A percentile compares a stretch with the other conserved stretches of the same genome.
Conservation (phyloP, 2,113 vertebrate species). For the Cariama cristata region DNA sequence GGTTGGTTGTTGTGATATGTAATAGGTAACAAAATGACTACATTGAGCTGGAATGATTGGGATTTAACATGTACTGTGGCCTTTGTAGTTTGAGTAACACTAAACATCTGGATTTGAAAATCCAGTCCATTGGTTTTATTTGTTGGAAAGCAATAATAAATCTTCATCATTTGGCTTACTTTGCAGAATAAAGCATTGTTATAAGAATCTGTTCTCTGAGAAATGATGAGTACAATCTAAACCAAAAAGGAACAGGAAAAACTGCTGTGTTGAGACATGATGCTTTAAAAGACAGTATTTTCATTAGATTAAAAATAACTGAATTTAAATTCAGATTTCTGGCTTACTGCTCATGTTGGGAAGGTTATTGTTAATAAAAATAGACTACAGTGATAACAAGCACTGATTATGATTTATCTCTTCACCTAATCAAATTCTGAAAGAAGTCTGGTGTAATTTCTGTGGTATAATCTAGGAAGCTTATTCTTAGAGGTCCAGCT, state of each 20-base stretch:
- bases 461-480: background rate
- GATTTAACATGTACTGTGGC: background rate
- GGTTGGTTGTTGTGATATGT: background rate
- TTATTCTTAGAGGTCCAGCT: background rate
- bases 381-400: background rate
- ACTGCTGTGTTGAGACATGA: background rate
- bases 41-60: background rate
- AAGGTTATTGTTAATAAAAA: constrained; percentile 31
- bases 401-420: background rate
- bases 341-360: background rate
- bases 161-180: background rate
- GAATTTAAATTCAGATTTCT: background rate
- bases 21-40: background rate
- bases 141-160: background rate
- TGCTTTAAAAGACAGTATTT: background rate
- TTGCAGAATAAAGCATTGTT: background rate
- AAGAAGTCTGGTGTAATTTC: background rate
- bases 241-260: background rate
- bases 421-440: background rate
- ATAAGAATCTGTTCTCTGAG: background rate
- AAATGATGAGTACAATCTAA: background rate
- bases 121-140: fast-evolving
- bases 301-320: background rate
- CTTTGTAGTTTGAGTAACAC: background rate
- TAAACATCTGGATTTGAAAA: background rate